Conservation (phyloP, 2,888 invertebrate species). For the Sericinus montela region DNA sequence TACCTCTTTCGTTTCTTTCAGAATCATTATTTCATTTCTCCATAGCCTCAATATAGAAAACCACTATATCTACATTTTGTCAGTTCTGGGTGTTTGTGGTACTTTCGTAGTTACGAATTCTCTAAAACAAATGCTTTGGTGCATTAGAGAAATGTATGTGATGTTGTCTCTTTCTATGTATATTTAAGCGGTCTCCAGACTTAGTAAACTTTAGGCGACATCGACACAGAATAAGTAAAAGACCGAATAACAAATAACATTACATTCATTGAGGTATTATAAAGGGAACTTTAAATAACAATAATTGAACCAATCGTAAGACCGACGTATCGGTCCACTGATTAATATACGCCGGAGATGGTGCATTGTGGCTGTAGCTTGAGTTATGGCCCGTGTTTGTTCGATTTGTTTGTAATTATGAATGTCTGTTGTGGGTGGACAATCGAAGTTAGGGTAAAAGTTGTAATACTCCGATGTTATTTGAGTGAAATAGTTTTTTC, state of each 20-base stretch:
- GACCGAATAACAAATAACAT: conserved; percentile 65
- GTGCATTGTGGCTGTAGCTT: conserved; percentile 39
- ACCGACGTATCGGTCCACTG: conserved; percentile 36
- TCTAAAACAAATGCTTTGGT: too few relatives aligned
- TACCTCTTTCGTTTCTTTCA: too few relatives aligned
- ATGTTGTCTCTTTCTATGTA: too few relatives aligned
- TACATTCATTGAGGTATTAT: conserved; percentile 72
- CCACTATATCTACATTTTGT: too few relatives aligned
- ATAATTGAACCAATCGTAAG: conserved; percentile 69
- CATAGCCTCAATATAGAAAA: too few relatives aligned
- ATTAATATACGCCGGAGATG: conserved; percentile 52
- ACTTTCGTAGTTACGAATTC: too few relatives aligned
- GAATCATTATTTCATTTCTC: too few relatives aligned
- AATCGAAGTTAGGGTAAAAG: neutral
- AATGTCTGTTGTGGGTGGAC: conserved; percentile 20
- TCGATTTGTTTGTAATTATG: conserved; percentile 34
- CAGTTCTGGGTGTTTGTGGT: too few relatives aligned
- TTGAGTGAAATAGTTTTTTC: conserved; percentile 4
- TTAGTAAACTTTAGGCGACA: conserved; percentile 29
- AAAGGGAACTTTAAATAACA: conserved; percentile 69
- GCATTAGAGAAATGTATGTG: too few relatives aligned
- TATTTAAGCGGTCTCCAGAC: conserved; percentile 42
- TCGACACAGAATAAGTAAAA: conserved; percentile 62
- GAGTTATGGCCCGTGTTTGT: conserved; percentile 38
- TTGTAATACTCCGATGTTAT: neutral